Base-by-base conservation (phyloP, 1,140 invertebrate genomes). In the Batillaria attramentaria region DNA sequence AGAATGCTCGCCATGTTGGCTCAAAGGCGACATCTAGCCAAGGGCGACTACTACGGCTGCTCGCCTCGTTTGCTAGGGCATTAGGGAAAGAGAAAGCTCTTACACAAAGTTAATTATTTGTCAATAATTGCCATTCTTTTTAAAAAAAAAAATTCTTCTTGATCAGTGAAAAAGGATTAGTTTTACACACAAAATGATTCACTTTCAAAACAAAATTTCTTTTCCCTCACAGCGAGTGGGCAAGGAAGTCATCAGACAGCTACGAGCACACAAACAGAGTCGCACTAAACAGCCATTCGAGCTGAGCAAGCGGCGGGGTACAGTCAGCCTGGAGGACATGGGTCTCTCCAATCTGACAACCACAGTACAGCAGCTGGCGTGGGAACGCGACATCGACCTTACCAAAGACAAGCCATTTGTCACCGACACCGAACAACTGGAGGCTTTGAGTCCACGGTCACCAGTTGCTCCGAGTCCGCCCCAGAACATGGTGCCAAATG, bases 361-460 rank as follows among this genome's bases (percentile, higher is more conserved):
- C 39, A 86, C 88, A 16, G 82, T 89, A 3, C 74, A 81, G 41
- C 89, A 90, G 76, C 78, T 90, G 43, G 89, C 89, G 24, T 90
- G 89, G 89, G 87, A 89, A 73, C 85, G 86, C 78, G 89, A 90
- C 74, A 87, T 90, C 73, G 86, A 88, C 78, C 77, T 89, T 8
- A 84, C 83, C 46, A 85, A 87, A 66, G 87, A 85, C 50, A 78
- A 84, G 41, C 77, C 83, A 41, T 84, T 87, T 74, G 81, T 83
- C 20, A 31, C 82, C 31, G 85, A 85, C 42, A 79, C 83, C 0
- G 68, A 76, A 46, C 20, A 80, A 6, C 82, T 85, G 31, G 84
- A 85, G 28, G 81, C 82, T 31, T 33, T 72, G 31, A 77, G 62
- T 28, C 72, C 81, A 6, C 60, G 70, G 0, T 77, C 57, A 8